These are phyloP conservation scores for Pyrrhia umbra DNA, from an alignment of 2,888 invertebrate species.

Conservation along the genomic window DNA sequence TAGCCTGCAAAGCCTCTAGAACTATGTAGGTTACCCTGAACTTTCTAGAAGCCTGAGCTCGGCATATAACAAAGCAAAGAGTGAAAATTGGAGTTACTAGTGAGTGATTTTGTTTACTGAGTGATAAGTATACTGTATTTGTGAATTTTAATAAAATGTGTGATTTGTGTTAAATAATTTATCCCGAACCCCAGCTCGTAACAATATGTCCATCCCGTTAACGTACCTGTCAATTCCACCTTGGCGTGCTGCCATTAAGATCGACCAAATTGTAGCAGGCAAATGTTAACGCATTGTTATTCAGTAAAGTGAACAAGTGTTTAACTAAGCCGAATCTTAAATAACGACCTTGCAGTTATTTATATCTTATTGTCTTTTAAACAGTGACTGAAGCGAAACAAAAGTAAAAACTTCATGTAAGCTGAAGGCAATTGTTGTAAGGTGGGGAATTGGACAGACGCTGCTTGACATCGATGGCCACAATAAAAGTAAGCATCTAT, in stretches of 20 bases:
- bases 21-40: no score
- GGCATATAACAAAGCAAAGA: no score
- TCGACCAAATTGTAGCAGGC: constrained; percentile 2
- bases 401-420: constrained; percentile 3
- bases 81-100: no score
- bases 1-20: no score
- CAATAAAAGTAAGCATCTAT: background rate
- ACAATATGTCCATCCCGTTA: no score
- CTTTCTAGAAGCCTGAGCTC: no score
- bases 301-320: background rate
- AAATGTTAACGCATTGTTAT: constrained; percentile 6
- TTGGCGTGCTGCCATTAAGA: background rate
- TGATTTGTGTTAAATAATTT: no score
- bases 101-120: no score
- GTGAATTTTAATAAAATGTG: no score
- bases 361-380: constrained; percentile 27
- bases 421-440: constrained; percentile 5
- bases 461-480: constrained; percentile 25
- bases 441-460: background rate
- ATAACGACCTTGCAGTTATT: constrained; percentile 25
- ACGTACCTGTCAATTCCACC: no score
- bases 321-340: constrained; percentile 10
- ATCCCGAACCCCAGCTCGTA: no score
- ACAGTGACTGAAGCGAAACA: constrained; percentile 6
- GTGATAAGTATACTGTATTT: no score